Conservation (phyloP, 2,797 vertebrate genomes). For the Philypnodon macrostomus region DNA sequence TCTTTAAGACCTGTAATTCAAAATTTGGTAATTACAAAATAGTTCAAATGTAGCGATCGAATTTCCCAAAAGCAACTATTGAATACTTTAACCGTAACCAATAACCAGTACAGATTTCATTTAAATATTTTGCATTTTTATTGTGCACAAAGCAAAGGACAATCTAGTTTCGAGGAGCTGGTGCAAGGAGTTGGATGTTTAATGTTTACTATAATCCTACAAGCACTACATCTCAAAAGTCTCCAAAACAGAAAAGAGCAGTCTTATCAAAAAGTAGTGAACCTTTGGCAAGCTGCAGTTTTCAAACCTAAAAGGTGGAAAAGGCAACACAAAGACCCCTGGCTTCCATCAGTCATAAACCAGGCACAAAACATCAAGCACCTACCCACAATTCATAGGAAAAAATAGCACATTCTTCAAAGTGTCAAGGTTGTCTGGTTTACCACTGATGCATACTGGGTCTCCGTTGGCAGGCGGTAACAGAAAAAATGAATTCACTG, state of each 20-base stretch:
- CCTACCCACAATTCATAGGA: conserved; percentile 12
- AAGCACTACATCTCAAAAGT: background rate
- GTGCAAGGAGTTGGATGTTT: background rate
- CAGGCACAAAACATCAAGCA: conserved; percentile 6
- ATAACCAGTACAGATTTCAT: no score
- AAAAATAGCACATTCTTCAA: conserved; percentile 13
- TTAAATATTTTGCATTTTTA: no score
- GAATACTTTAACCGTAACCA: no score
- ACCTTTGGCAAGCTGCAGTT: conserved; percentile 5
- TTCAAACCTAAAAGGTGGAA: conserved; percentile 7
- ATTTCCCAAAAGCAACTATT: no score
- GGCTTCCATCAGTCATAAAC: conserved; percentile 12
- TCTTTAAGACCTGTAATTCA: no score
- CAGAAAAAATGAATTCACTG: background rate
- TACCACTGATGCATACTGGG: background rate
- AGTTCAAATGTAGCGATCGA: no score
- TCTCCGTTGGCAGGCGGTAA: background rate
- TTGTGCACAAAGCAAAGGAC: background rate
- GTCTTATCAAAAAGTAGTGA: conserved; percentile 31
- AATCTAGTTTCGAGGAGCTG: background rate
- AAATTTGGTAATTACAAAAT: no score
- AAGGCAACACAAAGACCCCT: conserved; percentile 13
- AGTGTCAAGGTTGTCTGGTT: background rate
- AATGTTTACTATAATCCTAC: background rate
- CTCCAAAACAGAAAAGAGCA: conserved; percentile 17